A percentile compares a stretch with the other conserved stretches of the same genome.
Conservation (phyloP, 2,888 invertebrate species). For the Drosophila monieri region DNA sequence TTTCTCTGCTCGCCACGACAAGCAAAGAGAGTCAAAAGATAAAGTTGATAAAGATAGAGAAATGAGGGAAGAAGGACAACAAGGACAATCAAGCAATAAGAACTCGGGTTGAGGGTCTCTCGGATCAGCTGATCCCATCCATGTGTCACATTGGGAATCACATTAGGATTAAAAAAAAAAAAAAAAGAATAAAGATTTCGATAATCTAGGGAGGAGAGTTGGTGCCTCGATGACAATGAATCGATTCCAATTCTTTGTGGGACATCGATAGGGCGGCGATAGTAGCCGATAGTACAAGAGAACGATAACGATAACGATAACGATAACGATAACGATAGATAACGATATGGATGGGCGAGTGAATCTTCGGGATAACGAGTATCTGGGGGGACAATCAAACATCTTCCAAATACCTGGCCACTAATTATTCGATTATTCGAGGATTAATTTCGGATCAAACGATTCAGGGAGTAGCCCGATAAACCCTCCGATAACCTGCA, state of each 20-base stretch:
- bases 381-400: constrained; percentile 6
- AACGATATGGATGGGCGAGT: constrained; percentile 31
- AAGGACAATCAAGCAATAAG: constrained; percentile 28
- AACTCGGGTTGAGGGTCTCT: neutral
- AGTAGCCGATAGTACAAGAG: constrained; percentile 4
- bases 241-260: constrained; percentile 49
- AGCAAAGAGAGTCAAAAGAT: constrained; percentile 16
- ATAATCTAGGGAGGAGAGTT: neutral
- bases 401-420: constrained; percentile 51
- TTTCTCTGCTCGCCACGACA: constrained; percentile 59
- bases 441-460: neutral
- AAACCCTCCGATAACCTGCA: neutral
- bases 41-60: constrained; percentile 40
- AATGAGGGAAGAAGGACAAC: neutral
- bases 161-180: too few relatives aligned
- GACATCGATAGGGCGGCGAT: constrained; percentile 13
- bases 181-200: too few relatives aligned
- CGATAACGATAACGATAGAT: constrained; percentile 13
- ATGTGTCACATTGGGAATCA: neutral
- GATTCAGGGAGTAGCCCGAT: neutral
- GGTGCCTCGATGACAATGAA: constrained; percentile 28
- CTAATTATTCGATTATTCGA: constrained; percentile 23
- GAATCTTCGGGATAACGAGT: neutral
- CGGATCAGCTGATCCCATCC: constrained; percentile 10
- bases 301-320: constrained; percentile 8